Base-by-base conservation (phyloP, 1,140 invertebrate genomes). In the Zeugodacus cucurbitae region DNA sequence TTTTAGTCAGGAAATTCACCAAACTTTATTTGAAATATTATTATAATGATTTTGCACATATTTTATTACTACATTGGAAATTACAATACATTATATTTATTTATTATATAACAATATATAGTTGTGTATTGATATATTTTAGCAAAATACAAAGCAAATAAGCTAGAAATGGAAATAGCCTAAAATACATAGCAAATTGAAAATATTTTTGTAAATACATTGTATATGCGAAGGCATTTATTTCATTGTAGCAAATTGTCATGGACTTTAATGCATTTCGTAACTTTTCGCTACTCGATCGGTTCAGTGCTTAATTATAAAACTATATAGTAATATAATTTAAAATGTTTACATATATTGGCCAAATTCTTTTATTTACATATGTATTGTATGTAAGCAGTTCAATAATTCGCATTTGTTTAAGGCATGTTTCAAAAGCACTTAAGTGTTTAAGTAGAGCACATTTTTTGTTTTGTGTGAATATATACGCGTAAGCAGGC, bases 11-110 rank as follows among this genome's bases (percentile, higher is more conserved):
- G 74, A 26, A 82, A 82, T 82, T 41, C 34, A 37, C 44, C 44
- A 20, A 48, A 82, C 74, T 82, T 82, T 82, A 82, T 82, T 82
- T 22, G 74, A 82, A 82, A 82, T 82, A 48, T 74, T 41, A 22
- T 74, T 37, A 37, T 74, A 74, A 74, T 34, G 3, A 74, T 74
- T 41, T 74, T 37, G 17, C 37, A 74, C 37, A 74, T 82, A 62
- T 82, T 54, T 54, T 48, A 54, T 48, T n/a, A 82, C 74, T 54
- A 82, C 74, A 48, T 29, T 82, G 41, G 20, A 29, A 37, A 26
- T 82, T 48, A 82, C 74, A 44, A 74, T 82, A 82, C n/a, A 37
- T 44, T 82, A 26, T 82, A 48, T 22, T 29, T 41, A 26, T 41
- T 67, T 32, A 32, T 34, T 32, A 67, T 74, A 74, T 11, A 74